phyloP scores from a whole-genome alignment of 2,888 invertebrate genomes.

The Aleiodes leptofemur region DNA sequence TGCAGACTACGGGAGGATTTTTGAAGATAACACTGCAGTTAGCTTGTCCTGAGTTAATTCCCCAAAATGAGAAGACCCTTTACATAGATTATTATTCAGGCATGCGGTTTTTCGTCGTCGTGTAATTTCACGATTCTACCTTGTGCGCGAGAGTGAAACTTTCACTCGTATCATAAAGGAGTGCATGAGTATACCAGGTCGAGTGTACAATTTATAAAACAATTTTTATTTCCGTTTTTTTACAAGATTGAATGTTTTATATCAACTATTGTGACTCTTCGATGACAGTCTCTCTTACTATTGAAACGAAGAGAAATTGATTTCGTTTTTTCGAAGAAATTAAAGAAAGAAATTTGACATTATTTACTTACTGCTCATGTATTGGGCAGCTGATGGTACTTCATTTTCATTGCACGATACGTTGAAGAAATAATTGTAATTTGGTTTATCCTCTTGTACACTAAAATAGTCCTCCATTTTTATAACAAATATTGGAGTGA shows the following conservation, averaged over 20 bases:
- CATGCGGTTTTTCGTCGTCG: constrained; percentile 19
- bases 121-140: constrained; percentile 17
- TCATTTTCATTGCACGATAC: constrained; percentile 64
- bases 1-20: too few relatives aligned
- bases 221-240: constrained; percentile 8
- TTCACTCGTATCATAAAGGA: constrained; percentile 18
- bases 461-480: constrained; percentile 46
- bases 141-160: constrained; percentile 10
- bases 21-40: too few relatives aligned
- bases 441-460: constrained; percentile 27
- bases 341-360: background rate
- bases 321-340: too few relatives aligned
- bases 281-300: too few relatives aligned
- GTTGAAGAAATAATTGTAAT: constrained; percentile 56
- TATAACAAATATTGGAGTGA: background rate
- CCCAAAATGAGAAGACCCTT: background rate
- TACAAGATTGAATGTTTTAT: background rate
- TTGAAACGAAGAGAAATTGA: too few relatives aligned
- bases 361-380: constrained; percentile 69
- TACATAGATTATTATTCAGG: constrained; percentile 17
- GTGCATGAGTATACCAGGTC: constrained; percentile 14
- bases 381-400: constrained; percentile 66
- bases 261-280: too few relatives aligned
- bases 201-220: background rate
- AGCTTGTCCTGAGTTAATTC: background rate